Conservation (phyloP, 2,797 vertebrate species). For the Cryptoblepharus egeriae region DNA sequence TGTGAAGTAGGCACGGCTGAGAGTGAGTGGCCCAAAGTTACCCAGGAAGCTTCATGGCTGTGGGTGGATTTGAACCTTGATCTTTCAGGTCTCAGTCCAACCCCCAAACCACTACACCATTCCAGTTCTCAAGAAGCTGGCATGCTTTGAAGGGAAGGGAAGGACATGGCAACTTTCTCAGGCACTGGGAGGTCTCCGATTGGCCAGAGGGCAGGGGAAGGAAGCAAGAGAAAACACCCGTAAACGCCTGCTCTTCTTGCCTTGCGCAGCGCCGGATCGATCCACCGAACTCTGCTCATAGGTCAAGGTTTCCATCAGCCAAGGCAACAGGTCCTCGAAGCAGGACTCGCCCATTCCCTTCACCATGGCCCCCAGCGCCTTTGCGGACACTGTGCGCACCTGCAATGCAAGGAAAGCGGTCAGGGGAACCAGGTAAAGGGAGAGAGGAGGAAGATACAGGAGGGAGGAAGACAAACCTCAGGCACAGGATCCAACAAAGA, state of each 20-base stretch:
- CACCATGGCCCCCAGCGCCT: constrained; percentile 98
- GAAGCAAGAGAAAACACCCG: not conserved
- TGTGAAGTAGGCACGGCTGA: no score
- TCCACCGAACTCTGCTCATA: constrained; percentile 99
- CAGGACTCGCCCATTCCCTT: constrained; percentile 98
- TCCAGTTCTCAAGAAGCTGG: no score
- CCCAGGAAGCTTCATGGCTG: no score
- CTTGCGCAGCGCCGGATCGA: constrained; percentile 96
- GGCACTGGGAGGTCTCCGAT: no score
- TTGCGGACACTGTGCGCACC: constrained; percentile 97
- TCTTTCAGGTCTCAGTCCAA: no score
- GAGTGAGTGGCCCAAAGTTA: no score
- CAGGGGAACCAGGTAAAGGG: not conserved
- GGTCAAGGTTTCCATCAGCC: constrained; percentile 97
- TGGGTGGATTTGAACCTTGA: no score
- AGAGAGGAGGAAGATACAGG: not conserved
- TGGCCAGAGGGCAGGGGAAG: not conserved
- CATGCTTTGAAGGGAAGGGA: no score
- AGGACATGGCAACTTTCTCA: no score
- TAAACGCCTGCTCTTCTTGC: constrained; percentile 67
- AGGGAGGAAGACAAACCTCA: constrained; percentile 81
- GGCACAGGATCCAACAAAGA: constrained; percentile 97
- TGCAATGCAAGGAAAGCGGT: constrained; percentile 58
- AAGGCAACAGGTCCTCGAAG: constrained; percentile 95
- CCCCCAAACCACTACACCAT: no score